Percentiles rank a stretch among this genome's conserved stretches.
Conservation (phyloP, 2,113 vertebrate genomes). For the Cephalopholis sonnerati region DNA sequence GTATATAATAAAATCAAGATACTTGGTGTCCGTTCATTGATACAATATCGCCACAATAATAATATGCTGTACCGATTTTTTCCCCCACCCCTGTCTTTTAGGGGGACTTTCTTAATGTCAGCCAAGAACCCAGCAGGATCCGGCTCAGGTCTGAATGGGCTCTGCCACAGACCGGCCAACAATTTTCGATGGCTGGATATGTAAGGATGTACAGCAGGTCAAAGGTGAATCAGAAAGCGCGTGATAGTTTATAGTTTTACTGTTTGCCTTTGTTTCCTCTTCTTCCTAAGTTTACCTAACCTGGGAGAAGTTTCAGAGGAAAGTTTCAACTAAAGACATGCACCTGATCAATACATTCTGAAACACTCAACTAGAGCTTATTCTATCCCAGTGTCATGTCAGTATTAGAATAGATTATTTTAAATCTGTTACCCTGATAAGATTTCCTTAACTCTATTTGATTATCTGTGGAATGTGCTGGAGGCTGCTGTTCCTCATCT, state of each 20-base stretch:
- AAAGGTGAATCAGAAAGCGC: too few species aligned
- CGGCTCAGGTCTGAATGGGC: too few species aligned
- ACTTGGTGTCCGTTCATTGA: too few species aligned
- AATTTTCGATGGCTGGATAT: neutral
- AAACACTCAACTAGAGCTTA: neutral
- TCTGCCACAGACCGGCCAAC: too few species aligned
- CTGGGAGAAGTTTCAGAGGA: neutral
- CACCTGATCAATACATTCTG: neutral
- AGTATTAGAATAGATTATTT: constrained; percentile 6
- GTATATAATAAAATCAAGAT: too few species aligned
- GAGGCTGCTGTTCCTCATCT: constrained; percentile 19
- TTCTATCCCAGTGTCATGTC: neutral
- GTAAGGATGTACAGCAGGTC: neutral
- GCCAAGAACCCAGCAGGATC: too few species aligned
- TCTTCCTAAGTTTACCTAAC: neutral
- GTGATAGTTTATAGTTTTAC: too few species aligned
- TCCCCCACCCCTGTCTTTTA: too few species aligned
- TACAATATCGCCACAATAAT: too few species aligned
- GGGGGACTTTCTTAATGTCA: too few species aligned
- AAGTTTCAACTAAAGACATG: neutral
- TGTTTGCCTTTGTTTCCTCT: neutral
- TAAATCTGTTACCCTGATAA: neutral
- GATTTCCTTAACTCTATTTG: constrained; percentile 18
- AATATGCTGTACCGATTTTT: too few species aligned
- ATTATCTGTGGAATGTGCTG: constrained; percentile 21